These are phyloP conservation scores for Himalopsyche tibetana DNA, from an alignment of 2,888 invertebrate genomes.

Conservation along the genomic window DNA sequence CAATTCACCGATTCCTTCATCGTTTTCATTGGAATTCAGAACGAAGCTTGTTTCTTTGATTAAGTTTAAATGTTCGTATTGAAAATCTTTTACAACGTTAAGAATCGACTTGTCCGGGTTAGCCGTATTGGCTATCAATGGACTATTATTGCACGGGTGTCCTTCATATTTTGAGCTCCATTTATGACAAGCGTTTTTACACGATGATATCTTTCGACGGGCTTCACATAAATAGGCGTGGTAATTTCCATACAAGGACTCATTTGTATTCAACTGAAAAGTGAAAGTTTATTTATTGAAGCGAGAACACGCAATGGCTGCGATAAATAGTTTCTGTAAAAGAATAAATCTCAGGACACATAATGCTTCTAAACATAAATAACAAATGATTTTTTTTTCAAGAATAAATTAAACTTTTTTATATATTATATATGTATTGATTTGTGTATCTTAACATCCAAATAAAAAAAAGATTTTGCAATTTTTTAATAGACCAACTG, in stretches of 20 bases:
- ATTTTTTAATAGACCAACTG: too few species aligned
- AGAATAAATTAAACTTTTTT: too few species aligned
- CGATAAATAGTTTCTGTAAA: too few species aligned
- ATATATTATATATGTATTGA: too few species aligned
- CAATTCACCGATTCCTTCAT: slow-evolving; percentile 63
- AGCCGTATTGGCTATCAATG: slow-evolving; percentile 46
- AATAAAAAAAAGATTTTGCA: too few species aligned
- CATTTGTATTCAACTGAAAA: slow-evolving; percentile 75
- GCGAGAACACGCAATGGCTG: not conserved
- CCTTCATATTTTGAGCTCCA: slow-evolving; percentile 91
- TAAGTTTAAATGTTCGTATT: slow-evolving; percentile 66
- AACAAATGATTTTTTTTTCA: too few species aligned
- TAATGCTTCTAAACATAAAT: too few species aligned
- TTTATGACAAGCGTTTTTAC: slow-evolving; percentile 83
- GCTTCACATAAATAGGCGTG: slow-evolving; percentile 93
- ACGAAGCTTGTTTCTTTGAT: slow-evolving; percentile 61
- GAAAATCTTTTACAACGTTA: slow-evolving; percentile 67
- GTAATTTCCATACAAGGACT: slow-evolving; percentile 87
- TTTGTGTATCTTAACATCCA: too few species aligned
- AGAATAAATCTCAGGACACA: too few species aligned
- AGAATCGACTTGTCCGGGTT: slow-evolving; percentile 66
- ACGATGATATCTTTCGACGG: slow-evolving; percentile 84
- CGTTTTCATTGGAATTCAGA: slow-evolving; percentile 69
- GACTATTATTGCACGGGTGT: slow-evolving; percentile 72
- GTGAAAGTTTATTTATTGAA: not conserved